A percentile compares a stretch with the other conserved stretches of the same genome.
Evolutionary conservation across 2,797 vertebrate genomes (phyloP).

Genomic region (Silurus aristotelis): DNA sequence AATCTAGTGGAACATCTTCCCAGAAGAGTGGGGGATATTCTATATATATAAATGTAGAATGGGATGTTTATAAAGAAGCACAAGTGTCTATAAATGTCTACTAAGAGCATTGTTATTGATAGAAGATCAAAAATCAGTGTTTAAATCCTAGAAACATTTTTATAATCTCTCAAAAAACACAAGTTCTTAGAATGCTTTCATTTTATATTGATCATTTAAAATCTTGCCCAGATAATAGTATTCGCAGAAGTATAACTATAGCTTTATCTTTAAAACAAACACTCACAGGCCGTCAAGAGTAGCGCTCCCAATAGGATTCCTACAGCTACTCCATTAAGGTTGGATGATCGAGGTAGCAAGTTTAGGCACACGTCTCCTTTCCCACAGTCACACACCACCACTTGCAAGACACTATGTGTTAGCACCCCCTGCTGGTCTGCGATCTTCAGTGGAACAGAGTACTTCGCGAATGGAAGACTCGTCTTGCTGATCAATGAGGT

Average conservation of each 20-base stretch:
- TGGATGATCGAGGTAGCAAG: background rate
- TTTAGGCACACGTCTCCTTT: constrained; percentile 54
- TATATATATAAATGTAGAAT: no score
- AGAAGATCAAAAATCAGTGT: no score
- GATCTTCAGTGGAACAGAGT: constrained; percentile 75
- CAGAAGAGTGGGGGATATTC: no score
- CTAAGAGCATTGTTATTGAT: no score
- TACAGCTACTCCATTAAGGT: constrained; percentile 60
- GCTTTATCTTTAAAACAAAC: background rate
- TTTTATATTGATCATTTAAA: no score
- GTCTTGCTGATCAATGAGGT: constrained; percentile 67
- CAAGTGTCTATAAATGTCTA: no score
- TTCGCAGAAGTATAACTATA: background rate
- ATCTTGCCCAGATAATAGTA: no score
- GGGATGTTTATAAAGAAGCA: no score
- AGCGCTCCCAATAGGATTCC: constrained; percentile 63
- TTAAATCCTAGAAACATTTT: no score
- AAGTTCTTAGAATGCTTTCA: no score
- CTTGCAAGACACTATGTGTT: constrained; percentile 54
- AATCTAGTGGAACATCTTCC: no score
- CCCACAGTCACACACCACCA: constrained; percentile 76
- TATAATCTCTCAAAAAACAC: no score
- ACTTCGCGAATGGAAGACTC: constrained; percentile 70
- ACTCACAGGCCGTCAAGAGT: constrained; percentile 75
- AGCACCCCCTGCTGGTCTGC: constrained; percentile 73